Conservation (phyloP, 2,888 invertebrate species). For the Pollenia amentaria region DNA sequence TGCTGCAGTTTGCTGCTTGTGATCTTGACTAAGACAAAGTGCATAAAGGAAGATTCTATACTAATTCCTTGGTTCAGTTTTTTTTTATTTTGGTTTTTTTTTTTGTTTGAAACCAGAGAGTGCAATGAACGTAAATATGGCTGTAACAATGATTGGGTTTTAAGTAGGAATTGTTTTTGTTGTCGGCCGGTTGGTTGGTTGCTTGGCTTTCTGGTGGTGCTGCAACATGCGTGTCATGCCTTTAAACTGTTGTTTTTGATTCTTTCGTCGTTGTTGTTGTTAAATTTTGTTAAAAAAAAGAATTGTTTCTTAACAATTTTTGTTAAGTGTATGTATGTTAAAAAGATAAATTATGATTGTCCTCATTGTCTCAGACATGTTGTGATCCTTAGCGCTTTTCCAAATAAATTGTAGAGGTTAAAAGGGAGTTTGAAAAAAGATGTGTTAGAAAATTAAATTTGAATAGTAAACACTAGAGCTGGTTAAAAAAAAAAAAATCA, state of each 20-base stretch:
- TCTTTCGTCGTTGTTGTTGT: constrained; percentile 18
- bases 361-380: constrained; percentile 69
- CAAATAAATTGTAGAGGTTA: not conserved
- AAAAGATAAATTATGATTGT: constrained; percentile 71
- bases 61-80: constrained; percentile 54
- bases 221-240: constrained; percentile 64
- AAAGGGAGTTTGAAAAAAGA: not conserved
- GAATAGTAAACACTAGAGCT: too few species aligned
- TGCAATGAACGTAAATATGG: constrained; percentile 74
- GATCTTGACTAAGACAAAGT: constrained; percentile 52
- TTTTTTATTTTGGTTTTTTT: constrained; percentile 14
- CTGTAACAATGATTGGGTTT: constrained; percentile 59
- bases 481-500: too few species aligned
- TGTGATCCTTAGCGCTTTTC: constrained; percentile 60
- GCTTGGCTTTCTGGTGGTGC: constrained; percentile 39
- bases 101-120: constrained; percentile 52
- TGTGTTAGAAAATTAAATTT: not conserved
- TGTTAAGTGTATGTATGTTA: constrained; percentile 60
- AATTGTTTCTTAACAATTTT: constrained; percentile 53
- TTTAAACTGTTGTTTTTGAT: constrained; percentile 50
- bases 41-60: constrained; percentile 59
- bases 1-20: constrained; percentile 47
- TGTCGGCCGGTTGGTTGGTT: constrained; percentile 27
- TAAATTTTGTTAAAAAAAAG: constrained; percentile 6
- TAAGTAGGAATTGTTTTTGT: constrained; percentile 50